Conservation (phyloP, 1,140 invertebrate genomes). For the Caerostris darwini region DNA sequence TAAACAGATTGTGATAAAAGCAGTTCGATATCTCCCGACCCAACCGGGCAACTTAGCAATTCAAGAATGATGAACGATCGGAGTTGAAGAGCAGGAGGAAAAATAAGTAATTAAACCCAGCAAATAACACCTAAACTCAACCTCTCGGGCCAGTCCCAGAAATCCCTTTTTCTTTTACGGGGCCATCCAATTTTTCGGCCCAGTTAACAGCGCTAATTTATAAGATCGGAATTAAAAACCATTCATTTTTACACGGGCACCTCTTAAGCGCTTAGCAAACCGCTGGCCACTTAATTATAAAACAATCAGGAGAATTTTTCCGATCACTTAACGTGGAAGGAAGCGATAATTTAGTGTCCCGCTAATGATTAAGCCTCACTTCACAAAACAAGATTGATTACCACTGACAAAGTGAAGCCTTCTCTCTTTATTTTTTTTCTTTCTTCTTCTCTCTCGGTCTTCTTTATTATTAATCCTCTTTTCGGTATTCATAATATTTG, state of each 20-base stretch:
- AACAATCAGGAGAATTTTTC: conserved; percentile 71
- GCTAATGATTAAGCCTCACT: conserved; percentile 62
- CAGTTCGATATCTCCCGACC: background rate
- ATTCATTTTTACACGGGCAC: conserved; percentile 33
- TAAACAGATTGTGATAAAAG: background rate
- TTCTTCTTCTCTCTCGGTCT: background rate
- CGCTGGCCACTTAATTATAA: conserved; percentile 67
- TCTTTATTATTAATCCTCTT: conserved; percentile 17
- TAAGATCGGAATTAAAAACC: conserved; percentile 64
- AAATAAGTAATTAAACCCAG: background rate
- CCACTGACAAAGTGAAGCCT: background rate
- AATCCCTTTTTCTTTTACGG: background rate
- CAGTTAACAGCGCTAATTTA: conserved; percentile 57
- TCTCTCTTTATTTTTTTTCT: background rate
- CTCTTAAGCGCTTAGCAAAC: conserved; percentile 58
- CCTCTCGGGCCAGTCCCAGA: background rate
- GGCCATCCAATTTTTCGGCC: conserved; percentile 49
- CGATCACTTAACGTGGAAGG: conserved; percentile 52
- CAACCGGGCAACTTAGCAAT: background rate
- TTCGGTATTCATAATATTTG: conserved; percentile 68
- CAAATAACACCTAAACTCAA: background rate
- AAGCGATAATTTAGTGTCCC: conserved; percentile 61
- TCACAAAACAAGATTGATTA: conserved; percentile 68
- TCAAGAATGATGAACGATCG: background rate
- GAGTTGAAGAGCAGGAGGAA: background rate